Conservation (phyloP, 2,888 invertebrate genomes). For the Cetonia aurata region DNA sequence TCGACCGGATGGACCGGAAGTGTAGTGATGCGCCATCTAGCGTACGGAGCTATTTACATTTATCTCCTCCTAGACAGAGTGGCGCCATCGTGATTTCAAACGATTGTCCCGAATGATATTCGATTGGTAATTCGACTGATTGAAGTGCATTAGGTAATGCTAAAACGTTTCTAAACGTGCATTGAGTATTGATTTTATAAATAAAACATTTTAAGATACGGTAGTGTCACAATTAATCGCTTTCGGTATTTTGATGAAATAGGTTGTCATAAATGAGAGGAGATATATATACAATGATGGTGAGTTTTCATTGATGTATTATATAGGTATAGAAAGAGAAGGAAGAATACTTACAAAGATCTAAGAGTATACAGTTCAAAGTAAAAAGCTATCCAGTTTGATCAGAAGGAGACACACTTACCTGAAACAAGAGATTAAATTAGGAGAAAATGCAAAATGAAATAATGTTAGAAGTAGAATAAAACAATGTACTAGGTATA, state of each 20-base stretch:
- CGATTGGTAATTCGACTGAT: slow-evolving; percentile 1
- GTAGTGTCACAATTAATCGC: too few relatives aligned
- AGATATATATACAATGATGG: too few relatives aligned
- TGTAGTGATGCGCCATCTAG: slow-evolving; percentile 54
- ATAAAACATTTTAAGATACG: not conserved
- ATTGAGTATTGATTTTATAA: slow-evolving; percentile 6
- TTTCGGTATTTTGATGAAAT: too few relatives aligned
- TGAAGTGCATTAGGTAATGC: too few relatives aligned
- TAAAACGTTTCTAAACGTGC: not conserved
- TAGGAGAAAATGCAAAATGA: slow-evolving; percentile 2
- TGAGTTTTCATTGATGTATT: too few relatives aligned
- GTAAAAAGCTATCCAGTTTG: slow-evolving; percentile 14
- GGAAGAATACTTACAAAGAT: slow-evolving; percentile 24
- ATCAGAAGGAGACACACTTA: slow-evolving; percentile 14
- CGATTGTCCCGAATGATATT: not conserved
- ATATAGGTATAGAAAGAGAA: not conserved
- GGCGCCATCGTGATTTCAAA: slow-evolving; percentile 34
- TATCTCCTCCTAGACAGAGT: slow-evolving; percentile 32
- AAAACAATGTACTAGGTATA: too few relatives aligned
- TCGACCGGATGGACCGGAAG: slow-evolving; percentile 56
- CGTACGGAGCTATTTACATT: slow-evolving; percentile 43
- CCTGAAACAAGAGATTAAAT: slow-evolving; percentile 28
- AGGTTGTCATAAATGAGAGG: too few relatives aligned
- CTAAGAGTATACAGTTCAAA: slow-evolving; percentile 4
- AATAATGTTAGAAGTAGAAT: not conserved